Percentiles rank a stretch among this genome's conserved stretches.
These are phyloP conservation scores for Sander lucioperca DNA, from an alignment of 2,113 vertebrate genomes.

Conservation along the genomic window DNA sequence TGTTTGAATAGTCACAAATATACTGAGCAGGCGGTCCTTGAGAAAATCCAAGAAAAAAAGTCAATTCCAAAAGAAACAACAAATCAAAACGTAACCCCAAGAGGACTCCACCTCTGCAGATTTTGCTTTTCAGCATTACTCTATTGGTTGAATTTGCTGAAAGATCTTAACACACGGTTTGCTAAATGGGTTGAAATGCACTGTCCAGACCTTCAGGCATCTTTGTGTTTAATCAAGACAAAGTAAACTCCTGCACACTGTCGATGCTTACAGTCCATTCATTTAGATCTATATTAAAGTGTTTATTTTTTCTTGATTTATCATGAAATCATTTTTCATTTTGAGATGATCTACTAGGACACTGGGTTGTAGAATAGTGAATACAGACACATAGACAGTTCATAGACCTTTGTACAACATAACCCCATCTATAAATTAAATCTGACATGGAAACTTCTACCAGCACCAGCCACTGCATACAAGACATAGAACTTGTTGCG, in stretches of 20 bases:
- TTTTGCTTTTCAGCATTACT: conserved; percentile 22
- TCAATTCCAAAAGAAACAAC: conserved; percentile 38
- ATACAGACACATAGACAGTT: conserved; percentile 60
- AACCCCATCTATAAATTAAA: conserved; percentile 41
- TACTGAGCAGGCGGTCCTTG: conserved; percentile 52
- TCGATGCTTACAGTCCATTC: neutral
- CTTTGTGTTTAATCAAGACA: conserved; percentile 26
- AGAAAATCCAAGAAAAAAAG: conserved; percentile 44
- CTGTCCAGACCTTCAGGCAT: conserved; percentile 17
- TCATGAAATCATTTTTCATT: neutral
- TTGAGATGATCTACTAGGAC: conserved; percentile 8
- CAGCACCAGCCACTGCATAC: conserved; percentile 54
- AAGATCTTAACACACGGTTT: conserved; percentile 23
- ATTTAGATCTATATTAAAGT: neutral
- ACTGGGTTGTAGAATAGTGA: conserved; percentile 44
- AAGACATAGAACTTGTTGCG: conserved; percentile 7
- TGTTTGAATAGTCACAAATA: conserved; percentile 49
- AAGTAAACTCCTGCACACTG: conserved; percentile 26
- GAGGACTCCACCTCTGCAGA: conserved; percentile 21
- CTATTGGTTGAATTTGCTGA: conserved; percentile 22
- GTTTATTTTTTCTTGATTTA: conserved; percentile 21
- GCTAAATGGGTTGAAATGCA: conserved; percentile 23
- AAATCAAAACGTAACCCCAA: conserved; percentile 33
- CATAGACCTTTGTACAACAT: conserved; percentile 60
- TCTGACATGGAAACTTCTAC: conserved; percentile 56